Evolutionary conservation across 1,140 invertebrate genomes (phyloP).

Genomic region (Zophobas atratus): DNA sequence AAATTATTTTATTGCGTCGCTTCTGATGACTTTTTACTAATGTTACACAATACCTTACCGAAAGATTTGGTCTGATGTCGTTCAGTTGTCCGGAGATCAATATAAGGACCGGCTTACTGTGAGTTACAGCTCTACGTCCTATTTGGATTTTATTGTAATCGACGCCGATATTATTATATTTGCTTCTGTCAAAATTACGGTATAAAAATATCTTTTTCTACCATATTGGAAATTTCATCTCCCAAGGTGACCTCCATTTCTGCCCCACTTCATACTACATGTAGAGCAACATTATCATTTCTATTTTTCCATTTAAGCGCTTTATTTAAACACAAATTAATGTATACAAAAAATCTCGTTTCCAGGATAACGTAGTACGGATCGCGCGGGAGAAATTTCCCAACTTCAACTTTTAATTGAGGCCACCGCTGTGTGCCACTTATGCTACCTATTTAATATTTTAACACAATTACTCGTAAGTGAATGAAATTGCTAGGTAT

Average conservation of each 20-base stretch:
- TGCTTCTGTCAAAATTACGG: conserved; percentile 1
- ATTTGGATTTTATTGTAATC: conserved; percentile 45
- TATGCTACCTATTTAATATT: too few relatives aligned
- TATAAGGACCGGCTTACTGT: conserved; percentile 48
- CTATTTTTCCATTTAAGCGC: too few relatives aligned
- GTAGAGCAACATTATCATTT: too few relatives aligned
- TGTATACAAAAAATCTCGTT: too few relatives aligned
- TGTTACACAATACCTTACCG: neutral
- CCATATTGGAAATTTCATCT: neutral
- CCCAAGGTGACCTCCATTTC: neutral
- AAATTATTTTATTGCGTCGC: conserved; percentile 18
- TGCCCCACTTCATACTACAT: too few relatives aligned
- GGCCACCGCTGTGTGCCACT: too few relatives aligned
- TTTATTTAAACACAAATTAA: too few relatives aligned
- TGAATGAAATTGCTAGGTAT: too few relatives aligned
- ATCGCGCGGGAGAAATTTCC: too few relatives aligned
- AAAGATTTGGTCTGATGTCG: conserved; percentile 43
- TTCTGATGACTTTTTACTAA: conserved; percentile 16
- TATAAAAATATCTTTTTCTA: neutral
- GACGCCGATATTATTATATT: conserved; percentile 47
- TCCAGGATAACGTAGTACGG: too few relatives aligned
- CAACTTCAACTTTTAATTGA: too few relatives aligned
- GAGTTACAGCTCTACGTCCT: conserved; percentile 37
- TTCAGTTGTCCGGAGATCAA: conserved; percentile 49
- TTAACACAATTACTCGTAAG: too few relatives aligned